Evolutionary conservation across 2,888 invertebrate genomes (phyloP), one percentile per base, ranked within the genome.

Genomic region (Teleiodes luculella): DNA sequence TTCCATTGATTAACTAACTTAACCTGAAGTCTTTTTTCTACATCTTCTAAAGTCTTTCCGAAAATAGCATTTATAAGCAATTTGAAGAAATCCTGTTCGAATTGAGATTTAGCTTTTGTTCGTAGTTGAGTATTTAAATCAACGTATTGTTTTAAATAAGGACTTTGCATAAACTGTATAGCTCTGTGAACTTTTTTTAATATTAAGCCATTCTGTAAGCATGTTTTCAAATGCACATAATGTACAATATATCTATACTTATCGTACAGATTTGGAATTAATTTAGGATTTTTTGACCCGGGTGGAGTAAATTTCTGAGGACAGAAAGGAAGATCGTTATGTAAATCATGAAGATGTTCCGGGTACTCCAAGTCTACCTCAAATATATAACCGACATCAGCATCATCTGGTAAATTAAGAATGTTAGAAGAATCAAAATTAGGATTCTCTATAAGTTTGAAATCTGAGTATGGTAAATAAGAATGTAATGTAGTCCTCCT

Each of bases 241-340:
- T 76, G 71, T 14, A 72, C 65, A 1, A 72, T 52, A 56, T 72
- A 72, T 11, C 66, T 60, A 30, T 30, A n/a, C 58, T 71, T 72
- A 47, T 66, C 45, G n/a, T 61, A 52, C 7, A 73, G 53, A 54
- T 62, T 68, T 1, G 66, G 18, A 37, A 58, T 58, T 14, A 58
- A 36, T 46, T 58, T 58, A 2, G 18, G 7, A 16, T 30, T 50
- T 46, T 56, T 56, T 16, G 35, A 45, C 28, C 48, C 54, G 6
- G 57, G 39, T 18, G 54, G 60, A 2, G 30, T n/a, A 49, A 49
- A 58, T 14, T 58, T 60, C 46, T 60, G 55, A 10, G 53, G 8
- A 8, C 54, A 52, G 50, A 56, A 58, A 3, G 57, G 60, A 46
- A 58, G 54, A 41, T 58, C 58, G 13, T 35, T 18, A 35, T 57